These are phyloP conservation scores for Lanius ludovicianus DNA, from an alignment of 2,113 vertebrate genomes.

Conservation along the genomic window DNA sequence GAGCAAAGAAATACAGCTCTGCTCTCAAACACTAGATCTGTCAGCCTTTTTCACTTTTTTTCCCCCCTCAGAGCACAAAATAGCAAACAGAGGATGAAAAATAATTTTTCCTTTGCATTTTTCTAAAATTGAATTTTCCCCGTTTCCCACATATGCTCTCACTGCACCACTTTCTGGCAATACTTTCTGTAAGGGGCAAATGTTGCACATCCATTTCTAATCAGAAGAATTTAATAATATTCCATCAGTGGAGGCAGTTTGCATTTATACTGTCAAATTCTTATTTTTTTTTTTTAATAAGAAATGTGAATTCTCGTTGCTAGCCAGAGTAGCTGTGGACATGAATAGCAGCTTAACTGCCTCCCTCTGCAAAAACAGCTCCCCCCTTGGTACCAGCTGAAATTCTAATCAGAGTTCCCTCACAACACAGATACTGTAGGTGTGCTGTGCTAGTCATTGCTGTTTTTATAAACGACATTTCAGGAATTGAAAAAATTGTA, in stretches of 20 bases:
- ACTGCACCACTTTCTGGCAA: background rate
- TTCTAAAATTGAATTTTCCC: background rate
- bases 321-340: background rate
- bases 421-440: background rate
- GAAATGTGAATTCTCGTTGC: background rate
- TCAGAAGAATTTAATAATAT: conserved; percentile 1
- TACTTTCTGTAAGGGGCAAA: background rate
- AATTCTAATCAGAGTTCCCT: conserved; percentile 43
- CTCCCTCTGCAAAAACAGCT: background rate
- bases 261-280: background rate
- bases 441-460: conserved; percentile 19
- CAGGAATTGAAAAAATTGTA: conserved; percentile 30
- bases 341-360: background rate
- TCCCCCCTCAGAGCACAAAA: background rate
- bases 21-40: background rate
- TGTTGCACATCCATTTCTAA: background rate
- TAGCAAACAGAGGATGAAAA: background rate
- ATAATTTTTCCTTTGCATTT: background rate
- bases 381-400: background rate
- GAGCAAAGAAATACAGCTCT: background rate
- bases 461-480: conserved; percentile 43
- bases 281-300: background rate
- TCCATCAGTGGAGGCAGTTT: background rate
- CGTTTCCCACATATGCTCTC: background rate
- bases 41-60: background rate